Evolutionary conservation across 2,113 vertebrate species (phyloP).

Genomic region (Spilogale gracilis): DNA sequence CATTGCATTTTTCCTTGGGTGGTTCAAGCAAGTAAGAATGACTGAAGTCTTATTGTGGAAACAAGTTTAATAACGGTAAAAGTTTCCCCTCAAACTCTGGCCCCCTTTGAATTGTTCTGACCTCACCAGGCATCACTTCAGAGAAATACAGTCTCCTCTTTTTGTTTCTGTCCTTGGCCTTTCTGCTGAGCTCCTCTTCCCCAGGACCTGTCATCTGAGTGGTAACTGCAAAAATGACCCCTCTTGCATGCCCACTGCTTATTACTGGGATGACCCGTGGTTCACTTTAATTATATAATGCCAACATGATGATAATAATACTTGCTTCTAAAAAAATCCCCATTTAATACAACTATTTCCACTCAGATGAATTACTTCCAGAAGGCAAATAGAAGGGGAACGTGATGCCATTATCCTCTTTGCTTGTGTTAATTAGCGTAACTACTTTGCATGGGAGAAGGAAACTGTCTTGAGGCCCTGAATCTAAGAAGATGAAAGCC

Average conservation of each 20-base stretch:
- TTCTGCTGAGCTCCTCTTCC: conserved; percentile 66
- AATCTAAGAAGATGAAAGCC: conserved; percentile 58
- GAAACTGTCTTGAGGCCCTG: conserved; percentile 50
- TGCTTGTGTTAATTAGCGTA: conserved; percentile 68
- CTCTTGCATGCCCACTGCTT: conserved; percentile 25
- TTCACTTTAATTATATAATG: conserved; percentile 74
- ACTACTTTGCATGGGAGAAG: conserved; percentile 50
- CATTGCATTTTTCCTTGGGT: conserved; percentile 4
- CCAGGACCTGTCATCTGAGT: conserved; percentile 58
- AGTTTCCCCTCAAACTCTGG: neutral
- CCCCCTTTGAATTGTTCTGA: neutral
- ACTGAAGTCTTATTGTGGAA: conserved; percentile 28
- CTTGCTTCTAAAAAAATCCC: conserved; percentile 58
- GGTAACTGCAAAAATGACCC: conserved; percentile 31
- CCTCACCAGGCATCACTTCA: neutral
- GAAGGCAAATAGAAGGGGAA: conserved; percentile 59
- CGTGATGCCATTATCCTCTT: conserved; percentile 59
- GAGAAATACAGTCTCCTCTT: neutral
- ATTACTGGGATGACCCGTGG: conserved; percentile 46
- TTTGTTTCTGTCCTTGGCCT: conserved; percentile 15
- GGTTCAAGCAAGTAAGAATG: conserved; percentile 25
- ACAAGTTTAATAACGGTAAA: conserved; percentile 32
- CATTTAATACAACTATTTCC: conserved; percentile 69
- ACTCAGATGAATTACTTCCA: conserved; percentile 70
- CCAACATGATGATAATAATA: conserved; percentile 45